Evolutionary conservation across 1,140 invertebrate species (phyloP), one percentile per base, ranked within the genome.

Genomic region (Hyposmocoma kahamanoa): DNA sequence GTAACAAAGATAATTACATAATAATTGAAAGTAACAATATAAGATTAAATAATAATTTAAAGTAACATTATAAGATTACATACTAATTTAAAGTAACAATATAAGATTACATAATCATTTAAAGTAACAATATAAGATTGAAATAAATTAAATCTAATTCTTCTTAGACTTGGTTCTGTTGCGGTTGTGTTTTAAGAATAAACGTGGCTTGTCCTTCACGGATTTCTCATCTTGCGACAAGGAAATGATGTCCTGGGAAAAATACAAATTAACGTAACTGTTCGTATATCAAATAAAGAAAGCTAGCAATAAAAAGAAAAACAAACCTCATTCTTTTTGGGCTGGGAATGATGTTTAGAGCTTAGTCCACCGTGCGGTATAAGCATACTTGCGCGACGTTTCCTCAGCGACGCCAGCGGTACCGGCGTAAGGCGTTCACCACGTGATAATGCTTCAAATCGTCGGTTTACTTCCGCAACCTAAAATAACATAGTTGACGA

Each of bases 391-490:
- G 36, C 36, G 24, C 59, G 57, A 18, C 62, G 57, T 0, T 62
- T 57, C 22, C 56, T 59, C 13, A 66, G 51, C 10, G 52, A 17
- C 11, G 34, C 30, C 6, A 62, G 45, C 22, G 56, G 42, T 13
- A 46, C 22, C 8, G 55, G 53, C 10, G 54, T 28, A 22, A 64
- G 34, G 3, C 52, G 53, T 19, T 56, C 47, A 5, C 63, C 69
- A 18, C 61, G 59, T 0, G 59, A 54, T 22, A 69, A 15, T 20
- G 61, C 61, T 11, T 52, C 55, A 56, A 72, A 72, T 13, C 67
- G 62, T 32, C 69, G 69, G 38, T 64, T 55, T 47, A 69, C 63
- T 41, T n/a, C n/a, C n/a, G n/a, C n/a, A n/a, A n/a, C n/a, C n/a
- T n/a, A n/a, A n/a, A n/a, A n/a, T n/a, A n/a, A n/a, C n/a, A n/a